Base-by-base conservation (phyloP, 1,140 invertebrate species). In the Caerostris extrusa region DNA sequence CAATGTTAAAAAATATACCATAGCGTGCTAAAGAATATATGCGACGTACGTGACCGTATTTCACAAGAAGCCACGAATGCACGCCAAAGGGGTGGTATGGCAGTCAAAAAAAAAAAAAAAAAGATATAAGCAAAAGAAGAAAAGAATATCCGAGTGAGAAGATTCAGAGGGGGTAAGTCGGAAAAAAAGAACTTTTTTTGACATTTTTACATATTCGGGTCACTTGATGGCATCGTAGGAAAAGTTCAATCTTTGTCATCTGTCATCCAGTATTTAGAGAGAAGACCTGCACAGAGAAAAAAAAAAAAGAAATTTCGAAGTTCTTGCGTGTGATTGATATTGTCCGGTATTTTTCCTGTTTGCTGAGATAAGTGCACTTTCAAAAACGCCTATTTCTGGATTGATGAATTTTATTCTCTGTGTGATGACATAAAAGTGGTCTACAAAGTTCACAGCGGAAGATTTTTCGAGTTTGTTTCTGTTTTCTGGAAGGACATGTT, bases 161-260 rank as follows among this genome's bases (percentile, higher is more conserved):
- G 55, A 85, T 58, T 85, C 56, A n/a, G 53, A 58, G n/a, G 12
- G 12, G 56, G 14, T 56, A n/a, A 6, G 82, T 4, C 5, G 6
- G 3, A 58, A 57, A 56, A 17, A 17, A 67, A 67, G 12, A 17
- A 1, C 55, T 85, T 85, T 81, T n/a, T 83, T 14, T 1, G 53
- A 12, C 85, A 64, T 17, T 87, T 87, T 87, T 19, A 64, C 19
- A 19, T 77, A 87, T 87, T 87, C 85, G n/a, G 34, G 34, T 87
- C 85, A 87, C 60, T 58, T 61, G 50, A 67, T 12, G 53, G 34
- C 34, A 1, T 34, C 60, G 10, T 87, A 64, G 14, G 58, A 87
- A 87, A 83, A 87, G 60, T 64, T 64, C 85, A 87, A 64, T 50
- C 85, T 61, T 87, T 87, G 85, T 87, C 85, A 87, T 87, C 10